Conservation (phyloP, 1,140 invertebrate genomes). For the Zaprionus kolodkinae region DNA sequence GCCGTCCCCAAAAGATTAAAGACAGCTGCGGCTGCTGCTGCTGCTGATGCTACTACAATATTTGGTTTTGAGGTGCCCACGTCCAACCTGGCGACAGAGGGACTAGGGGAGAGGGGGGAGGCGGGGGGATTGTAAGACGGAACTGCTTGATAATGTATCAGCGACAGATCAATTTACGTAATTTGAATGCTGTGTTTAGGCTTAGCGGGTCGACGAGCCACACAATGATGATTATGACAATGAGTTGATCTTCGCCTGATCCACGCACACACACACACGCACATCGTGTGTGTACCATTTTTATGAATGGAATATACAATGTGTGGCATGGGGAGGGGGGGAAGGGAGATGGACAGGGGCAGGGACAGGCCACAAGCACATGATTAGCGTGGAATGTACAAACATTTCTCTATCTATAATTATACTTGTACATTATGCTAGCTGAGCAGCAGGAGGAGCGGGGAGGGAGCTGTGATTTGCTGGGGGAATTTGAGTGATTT, state of each 20-base stretch:
- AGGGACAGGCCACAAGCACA: conserved; percentile 21
- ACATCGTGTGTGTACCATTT: conserved; percentile 19
- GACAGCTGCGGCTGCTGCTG: conserved; percentile 16
- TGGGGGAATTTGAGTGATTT: neutral
- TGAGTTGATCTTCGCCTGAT: conserved; percentile 37
- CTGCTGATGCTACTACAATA: too few relatives aligned
- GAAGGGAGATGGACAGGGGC: neutral
- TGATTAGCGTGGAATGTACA: neutral
- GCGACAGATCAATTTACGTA: conserved; percentile 73
- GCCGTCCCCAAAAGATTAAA: conserved; percentile 12
- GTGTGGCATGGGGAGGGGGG: neutral
- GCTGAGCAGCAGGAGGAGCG: neutral
- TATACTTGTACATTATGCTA: neutral
- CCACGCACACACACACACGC: neutral
- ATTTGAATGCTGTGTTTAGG: conserved; percentile 67
- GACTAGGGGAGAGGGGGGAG: accelerated
- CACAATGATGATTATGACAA: conserved; percentile 40
- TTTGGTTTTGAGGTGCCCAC: neutral
- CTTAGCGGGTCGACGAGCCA: conserved; percentile 15
- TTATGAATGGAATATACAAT: conserved; percentile 47
- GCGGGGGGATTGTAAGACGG: neutral
- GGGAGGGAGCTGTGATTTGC: neutral
- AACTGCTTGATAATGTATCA: conserved; percentile 53
- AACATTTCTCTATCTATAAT: neutral
- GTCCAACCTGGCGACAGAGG: neutral